Conservation (phyloP, 1,140 invertebrate species). For the Pachyrhynchus sulphureomaculatus region DNA sequence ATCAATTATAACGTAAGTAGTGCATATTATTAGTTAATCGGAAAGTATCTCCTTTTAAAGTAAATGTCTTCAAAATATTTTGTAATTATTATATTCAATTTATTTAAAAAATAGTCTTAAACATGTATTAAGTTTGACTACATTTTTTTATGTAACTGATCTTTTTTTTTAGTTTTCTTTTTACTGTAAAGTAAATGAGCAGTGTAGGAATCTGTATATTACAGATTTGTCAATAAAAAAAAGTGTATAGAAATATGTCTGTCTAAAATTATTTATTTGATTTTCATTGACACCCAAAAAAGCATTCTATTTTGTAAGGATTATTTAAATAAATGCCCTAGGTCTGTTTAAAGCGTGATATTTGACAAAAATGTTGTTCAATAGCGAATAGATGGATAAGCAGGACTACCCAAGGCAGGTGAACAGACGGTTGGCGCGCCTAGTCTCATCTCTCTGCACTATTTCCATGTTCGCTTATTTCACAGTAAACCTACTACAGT, state of each 20-base stretch:
- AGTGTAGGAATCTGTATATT: conserved; percentile 27
- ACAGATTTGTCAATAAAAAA: conserved; percentile 21
- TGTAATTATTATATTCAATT: neutral
- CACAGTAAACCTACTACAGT: too few species aligned
- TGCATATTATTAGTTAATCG: neutral
- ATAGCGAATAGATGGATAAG: too few species aligned
- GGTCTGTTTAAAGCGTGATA: too few species aligned
- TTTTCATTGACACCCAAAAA: too few species aligned
- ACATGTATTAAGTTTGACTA: neutral
- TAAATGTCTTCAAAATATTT: neutral
- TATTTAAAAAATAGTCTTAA: neutral
- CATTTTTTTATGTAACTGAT: conserved; percentile 3
- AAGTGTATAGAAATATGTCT: conserved; percentile 3
- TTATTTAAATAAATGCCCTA: too few species aligned
- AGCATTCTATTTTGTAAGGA: too few species aligned
- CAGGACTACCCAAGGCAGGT: too few species aligned
- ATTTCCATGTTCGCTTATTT: too few species aligned
- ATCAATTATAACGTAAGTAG: neutral
- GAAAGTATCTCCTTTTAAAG: neutral
- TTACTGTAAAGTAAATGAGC: conserved; percentile 22
- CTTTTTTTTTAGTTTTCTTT: conserved; percentile 2
- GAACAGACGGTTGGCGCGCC: too few species aligned
- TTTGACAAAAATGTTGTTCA: too few species aligned
- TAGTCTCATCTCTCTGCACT: too few species aligned
- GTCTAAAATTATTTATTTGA: too few species aligned